Evolutionary conservation across 2,113 vertebrate genomes (phyloP).

Genomic region (Fukomys damarensis): DNA sequence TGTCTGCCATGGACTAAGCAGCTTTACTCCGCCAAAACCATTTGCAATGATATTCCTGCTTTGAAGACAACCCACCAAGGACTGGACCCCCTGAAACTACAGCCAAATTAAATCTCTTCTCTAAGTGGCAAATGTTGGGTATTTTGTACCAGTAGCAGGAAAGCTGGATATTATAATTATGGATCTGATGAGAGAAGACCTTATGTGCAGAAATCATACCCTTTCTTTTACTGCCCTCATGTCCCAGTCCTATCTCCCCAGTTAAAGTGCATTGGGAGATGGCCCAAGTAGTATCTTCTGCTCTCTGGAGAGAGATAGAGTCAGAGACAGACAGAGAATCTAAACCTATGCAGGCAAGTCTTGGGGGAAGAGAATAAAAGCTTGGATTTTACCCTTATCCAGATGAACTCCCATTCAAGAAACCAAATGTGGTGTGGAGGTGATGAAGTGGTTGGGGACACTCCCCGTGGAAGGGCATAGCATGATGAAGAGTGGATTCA

Average conservation of each 20-base stretch:
- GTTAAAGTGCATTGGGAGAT: neutral
- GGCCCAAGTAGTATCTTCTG: neutral
- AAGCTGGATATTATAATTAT: neutral
- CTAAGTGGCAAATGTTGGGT: neutral
- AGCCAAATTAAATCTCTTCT: neutral
- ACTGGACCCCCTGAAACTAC: neutral
- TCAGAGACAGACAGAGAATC: rapidly evolving
- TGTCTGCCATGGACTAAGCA: neutral
- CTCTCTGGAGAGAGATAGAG: neutral
- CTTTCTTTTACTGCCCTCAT: neutral
- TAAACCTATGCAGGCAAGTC: neutral
- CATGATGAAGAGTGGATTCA: neutral
- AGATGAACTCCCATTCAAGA: neutral
- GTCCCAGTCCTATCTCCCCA: neutral
- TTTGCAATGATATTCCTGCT: neutral
- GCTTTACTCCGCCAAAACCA: neutral
- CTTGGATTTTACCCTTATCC: neutral
- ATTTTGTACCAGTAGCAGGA: neutral
- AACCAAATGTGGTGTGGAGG: neutral
- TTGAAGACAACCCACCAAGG: neutral
- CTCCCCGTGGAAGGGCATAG: neutral
- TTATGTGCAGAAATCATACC: neutral
- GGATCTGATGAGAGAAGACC: neutral
- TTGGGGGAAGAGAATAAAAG: neutral
- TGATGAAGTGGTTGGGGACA: neutral